Base-by-base conservation (phyloP, 2,113 vertebrate genomes). In the Saccopteryx leptura region DNA sequence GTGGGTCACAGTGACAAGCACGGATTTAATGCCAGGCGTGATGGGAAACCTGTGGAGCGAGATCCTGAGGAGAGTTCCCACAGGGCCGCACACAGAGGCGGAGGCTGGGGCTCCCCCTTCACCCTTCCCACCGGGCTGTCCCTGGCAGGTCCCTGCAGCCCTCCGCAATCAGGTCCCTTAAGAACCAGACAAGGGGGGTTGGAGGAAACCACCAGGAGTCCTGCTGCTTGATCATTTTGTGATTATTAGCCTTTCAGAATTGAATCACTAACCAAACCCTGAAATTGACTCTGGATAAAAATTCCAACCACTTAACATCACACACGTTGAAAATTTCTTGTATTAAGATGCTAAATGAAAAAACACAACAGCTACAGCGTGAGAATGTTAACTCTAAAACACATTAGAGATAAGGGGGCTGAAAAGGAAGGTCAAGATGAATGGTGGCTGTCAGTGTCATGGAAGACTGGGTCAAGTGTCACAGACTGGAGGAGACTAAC, bases 221-320 rank as follows among this genome's bases (percentile, higher is more conserved):
- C 58, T 58, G 28, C 2, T 54, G 7, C 19, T 10, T 9, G 0
- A 24, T 69, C 24, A 4, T 52, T n/a, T 60, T 61, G 48, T 11
- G 60, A 60, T 66, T 39, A 39, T 68, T 19, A 74, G 11, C 24
- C 79, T 18, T 86, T 52, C 17, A 58, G 82, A 58, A 74, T 33
- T 58, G 19, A 81, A 58, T 72, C 26, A 92, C 52, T 87, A 66
- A 46, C 82, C 68, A 68, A 94, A 89, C 17, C 50, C 84, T 84
- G 31, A 54, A 58, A 75, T 58, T 72, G 26, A 89, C 26, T 17
- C 28, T 12, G 76, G 39, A 75, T 1, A 54, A 48, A 84, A 80
- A 82, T 76, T 88, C 58, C 60, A 90, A 50, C 23, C 60, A 90
- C 39, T 50, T 91, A 56, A 46, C 39, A 76, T 1, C 23, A 15